These are phyloP conservation scores for Melanaphis sacchari DNA, from an alignment of 1,140 invertebrate genomes.

Conservation along the genomic window DNA sequence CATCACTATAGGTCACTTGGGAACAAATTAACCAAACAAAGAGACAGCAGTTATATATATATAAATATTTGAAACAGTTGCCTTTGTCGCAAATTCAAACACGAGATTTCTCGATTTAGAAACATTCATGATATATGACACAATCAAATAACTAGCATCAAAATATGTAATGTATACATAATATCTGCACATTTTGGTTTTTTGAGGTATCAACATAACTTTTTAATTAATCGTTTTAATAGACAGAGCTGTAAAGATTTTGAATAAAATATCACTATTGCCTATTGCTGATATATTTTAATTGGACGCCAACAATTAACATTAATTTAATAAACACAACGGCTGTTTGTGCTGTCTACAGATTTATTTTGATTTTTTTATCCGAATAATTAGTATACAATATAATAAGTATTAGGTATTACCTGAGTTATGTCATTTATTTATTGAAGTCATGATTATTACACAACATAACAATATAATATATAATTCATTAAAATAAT, in stretches of 20 bases:
- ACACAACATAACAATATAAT: not conserved
- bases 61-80: not conserved
- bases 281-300: not conserved
- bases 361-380: not conserved
- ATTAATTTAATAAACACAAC: not conserved
- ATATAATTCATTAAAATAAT: not conserved
- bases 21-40: not conserved
- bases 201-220: not conserved
- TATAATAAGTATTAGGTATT: not conserved
- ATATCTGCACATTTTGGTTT: not conserved
- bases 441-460: not conserved
- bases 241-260: not conserved
- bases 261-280: not conserved
- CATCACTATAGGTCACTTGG: not conserved
- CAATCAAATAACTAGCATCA: fast-evolving
- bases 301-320: not conserved
- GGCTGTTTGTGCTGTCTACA: too few relatives aligned
- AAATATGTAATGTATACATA: not conserved
- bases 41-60: not conserved
- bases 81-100: not conserved
- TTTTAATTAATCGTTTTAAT: too few relatives aligned
- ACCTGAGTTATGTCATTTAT: too few relatives aligned
- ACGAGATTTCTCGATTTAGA: not conserved
- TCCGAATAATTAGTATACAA: not conserved
- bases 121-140: not conserved